Conservation (phyloP, 2,888 invertebrate genomes). For the Archaeoteleia sp. region DNA sequence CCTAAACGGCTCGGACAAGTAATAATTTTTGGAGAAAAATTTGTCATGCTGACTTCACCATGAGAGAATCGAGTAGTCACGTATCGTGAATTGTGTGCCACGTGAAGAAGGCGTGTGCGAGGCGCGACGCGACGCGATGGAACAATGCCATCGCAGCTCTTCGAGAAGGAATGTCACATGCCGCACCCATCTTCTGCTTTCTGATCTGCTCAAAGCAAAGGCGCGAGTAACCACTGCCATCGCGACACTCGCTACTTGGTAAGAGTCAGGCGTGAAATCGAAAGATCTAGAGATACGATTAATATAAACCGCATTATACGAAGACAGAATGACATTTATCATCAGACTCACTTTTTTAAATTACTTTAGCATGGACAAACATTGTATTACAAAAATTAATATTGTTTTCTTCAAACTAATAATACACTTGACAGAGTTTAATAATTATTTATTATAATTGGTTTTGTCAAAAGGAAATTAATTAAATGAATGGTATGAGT, state of each 20-base stretch:
- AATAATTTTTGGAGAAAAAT: constrained; percentile 8
- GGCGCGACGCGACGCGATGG: constrained; percentile 72
- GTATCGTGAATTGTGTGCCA: constrained; percentile 73
- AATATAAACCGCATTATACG: constrained; percentile 45
- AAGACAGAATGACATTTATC: constrained; percentile 19
- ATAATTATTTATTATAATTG: no score
- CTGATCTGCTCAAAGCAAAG: constrained; percentile 50
- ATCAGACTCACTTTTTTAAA: constrained; percentile 37
- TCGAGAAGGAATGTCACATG: constrained; percentile 73
- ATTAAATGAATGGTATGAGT: no score
- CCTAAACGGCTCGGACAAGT: no score
- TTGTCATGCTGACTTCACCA: constrained; percentile 16
- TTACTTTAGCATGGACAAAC: no score
- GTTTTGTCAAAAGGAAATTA: no score
- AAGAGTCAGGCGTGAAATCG: constrained; percentile 49
- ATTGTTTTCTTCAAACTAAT: no score
- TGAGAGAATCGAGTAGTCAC: constrained; percentile 67
- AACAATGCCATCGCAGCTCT: constrained; percentile 74
- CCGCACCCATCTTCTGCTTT: constrained; percentile 71
- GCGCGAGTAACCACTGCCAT: constrained; percentile 42
- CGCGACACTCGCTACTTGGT: constrained; percentile 49
- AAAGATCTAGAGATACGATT: constrained; percentile 49
- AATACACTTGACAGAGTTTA: no score
- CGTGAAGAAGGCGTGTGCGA: constrained; percentile 74
- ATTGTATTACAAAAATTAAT: no score